Percentiles rank a stretch among this genome's conserved stretches.
Conservation (phyloP, 2,797 vertebrate species). For the Sebastes miniatus region DNA sequence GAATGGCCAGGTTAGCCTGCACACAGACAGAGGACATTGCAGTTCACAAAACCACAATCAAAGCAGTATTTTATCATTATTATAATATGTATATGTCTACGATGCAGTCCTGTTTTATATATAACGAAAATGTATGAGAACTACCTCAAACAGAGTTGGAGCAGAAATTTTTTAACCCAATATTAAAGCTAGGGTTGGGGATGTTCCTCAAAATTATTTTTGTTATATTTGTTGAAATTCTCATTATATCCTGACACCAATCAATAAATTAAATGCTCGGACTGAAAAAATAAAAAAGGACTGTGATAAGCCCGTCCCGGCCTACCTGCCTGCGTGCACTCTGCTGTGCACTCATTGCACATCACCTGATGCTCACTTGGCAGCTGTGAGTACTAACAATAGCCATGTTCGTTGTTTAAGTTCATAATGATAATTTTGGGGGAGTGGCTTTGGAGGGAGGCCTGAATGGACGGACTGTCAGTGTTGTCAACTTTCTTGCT, state of each 20-base stretch:
- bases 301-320: neutral
- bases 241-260: neutral
- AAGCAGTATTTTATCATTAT: neutral
- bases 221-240: neutral
- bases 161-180: neutral
- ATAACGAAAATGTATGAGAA: neutral
- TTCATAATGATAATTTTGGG: too few species aligned
- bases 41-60: neutral
- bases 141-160: neutral
- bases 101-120: neutral
- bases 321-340: too few species aligned
- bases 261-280: neutral
- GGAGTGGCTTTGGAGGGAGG: too few species aligned
- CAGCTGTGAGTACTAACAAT: too few species aligned
- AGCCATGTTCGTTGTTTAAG: too few species aligned
- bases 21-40: neutral
- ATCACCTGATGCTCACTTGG: too few species aligned
- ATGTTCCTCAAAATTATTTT: too few species aligned
- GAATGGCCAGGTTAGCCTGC: conserved; percentile 57
- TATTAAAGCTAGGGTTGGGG: too few species aligned
- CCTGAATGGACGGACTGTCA: too few species aligned
- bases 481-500: too few species aligned
- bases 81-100: neutral
- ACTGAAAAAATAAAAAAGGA: neutral
- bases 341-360: too few species aligned